Base-by-base conservation (phyloP, 1,140 invertebrate species). In the Maconellicoccus hirsutus region DNA sequence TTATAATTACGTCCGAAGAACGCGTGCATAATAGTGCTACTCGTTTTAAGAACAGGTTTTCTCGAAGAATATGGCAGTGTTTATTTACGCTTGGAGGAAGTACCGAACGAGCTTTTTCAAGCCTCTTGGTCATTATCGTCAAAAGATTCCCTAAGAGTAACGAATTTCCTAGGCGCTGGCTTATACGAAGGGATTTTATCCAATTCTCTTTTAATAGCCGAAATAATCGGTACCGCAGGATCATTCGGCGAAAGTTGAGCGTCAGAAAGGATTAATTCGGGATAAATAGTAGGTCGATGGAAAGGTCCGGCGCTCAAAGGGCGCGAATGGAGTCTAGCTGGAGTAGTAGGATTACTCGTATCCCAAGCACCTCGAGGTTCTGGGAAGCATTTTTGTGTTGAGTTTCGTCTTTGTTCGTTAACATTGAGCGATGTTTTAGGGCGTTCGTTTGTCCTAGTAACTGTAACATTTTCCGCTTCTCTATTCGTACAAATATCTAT, bases 221-320 rank as follows among this genome's bases (percentile, higher is more conserved):
- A 79, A 70, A 87, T 87, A 6, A 87, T 77, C 14, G 85, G 84
- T n/a, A 85, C 81, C 0, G 85, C 86, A 0, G 86, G 84, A 77
- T 86, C 86, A 21, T 80, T 81, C 0, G 80, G 78, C 23, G 78
- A 73, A 27, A 86, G 79, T 42, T 77, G 78, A 70, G 80, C 77
- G 72, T 85, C 82, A 2, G 79, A 75, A 25, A 83, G 75, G 25
- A 84, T 78, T 27, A 81, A 79, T 10, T 77, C 80, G 0, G 81
- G 78, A 72, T 83, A 79, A 22, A 84, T 80, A 7, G 80, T 74
- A 1, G 83, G 82, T 25, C 81, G 78, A 39, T 86, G 84, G 74
- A 85, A 83, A 10, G 84, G 84, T 1, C 85, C 85, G 12, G 85
- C 85, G 74, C 84, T 86, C 33, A 86, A 76, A 0, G 85, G 84